Evolutionary conservation across 2,113 vertebrate genomes (phyloP).

Genomic region (Ahaetulla prasina): DNA sequence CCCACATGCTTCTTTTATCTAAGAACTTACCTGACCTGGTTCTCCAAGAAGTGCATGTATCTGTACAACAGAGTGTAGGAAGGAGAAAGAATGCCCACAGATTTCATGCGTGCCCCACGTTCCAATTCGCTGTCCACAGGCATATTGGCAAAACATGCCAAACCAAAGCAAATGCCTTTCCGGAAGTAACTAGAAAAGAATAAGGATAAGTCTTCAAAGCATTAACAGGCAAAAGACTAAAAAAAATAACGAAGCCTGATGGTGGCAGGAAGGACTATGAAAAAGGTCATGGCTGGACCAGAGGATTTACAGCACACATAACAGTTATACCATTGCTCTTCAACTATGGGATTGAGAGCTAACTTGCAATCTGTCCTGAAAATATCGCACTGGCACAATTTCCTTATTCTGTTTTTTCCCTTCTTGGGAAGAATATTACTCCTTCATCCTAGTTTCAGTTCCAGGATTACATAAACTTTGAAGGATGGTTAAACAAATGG

Average conservation of each 20-base stretch:
- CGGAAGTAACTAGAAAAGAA: constrained; percentile 86
- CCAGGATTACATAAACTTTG: not conserved
- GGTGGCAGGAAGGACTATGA: not conserved
- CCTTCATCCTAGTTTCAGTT: not conserved
- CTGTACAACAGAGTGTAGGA: constrained; percentile 95
- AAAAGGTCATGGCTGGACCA: not conserved
- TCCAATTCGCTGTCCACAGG: constrained; percentile 94
- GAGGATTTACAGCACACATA: not conserved
- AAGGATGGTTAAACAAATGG: not conserved
- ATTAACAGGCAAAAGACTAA: not conserved
- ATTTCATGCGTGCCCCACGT: constrained; percentile 96
- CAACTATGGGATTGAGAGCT: not conserved
- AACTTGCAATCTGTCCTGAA: not conserved
- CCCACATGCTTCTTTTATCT: not conserved
- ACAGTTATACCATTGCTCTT: not conserved
- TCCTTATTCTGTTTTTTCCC: not conserved
- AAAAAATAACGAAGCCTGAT: not conserved
- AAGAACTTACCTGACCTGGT: constrained; percentile 88
- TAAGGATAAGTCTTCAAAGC: not conserved
- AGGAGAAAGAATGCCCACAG: constrained; percentile 92
- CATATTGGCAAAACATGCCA: constrained; percentile 98
- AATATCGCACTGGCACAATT: not conserved
- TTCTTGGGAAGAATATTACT: not conserved
- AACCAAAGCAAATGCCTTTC: constrained; percentile 91
- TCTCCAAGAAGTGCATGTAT: constrained; percentile 99